Conservation (phyloP, 2,797 vertebrate genomes). For the Siniperca obscura region DNA sequence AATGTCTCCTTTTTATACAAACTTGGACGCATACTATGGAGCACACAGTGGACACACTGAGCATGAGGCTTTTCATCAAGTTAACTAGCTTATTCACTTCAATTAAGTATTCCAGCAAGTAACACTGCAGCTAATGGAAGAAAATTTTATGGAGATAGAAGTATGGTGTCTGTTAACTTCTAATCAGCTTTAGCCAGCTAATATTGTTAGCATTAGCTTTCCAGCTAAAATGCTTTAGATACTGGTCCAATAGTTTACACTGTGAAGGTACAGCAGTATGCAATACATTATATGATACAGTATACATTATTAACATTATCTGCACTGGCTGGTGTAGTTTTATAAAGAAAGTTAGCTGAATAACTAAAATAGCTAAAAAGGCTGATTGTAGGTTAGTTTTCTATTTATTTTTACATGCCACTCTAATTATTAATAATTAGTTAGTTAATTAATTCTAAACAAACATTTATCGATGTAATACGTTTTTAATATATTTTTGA, state of each 20-base stretch:
- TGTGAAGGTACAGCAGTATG: neutral
- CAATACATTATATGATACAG: neutral
- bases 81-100: neutral
- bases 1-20: neutral
- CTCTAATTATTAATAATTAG: neutral
- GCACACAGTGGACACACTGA: neutral
- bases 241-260: neutral
- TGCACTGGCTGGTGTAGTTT: neutral
- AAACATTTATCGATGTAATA: neutral
- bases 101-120: neutral
- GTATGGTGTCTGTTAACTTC: neutral
- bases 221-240: neutral
- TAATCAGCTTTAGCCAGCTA: neutral
- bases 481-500: too few relatives aligned
- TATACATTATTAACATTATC: neutral
- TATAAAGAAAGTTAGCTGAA: neutral
- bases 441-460: neutral
- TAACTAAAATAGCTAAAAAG: too few relatives aligned
- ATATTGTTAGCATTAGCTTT: neutral
- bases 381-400: neutral
- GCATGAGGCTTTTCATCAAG: neutral
- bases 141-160: too few relatives aligned
- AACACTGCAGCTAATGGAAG: neutral
- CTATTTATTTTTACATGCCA: neutral
- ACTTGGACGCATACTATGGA: neutral